Evolutionary conservation across 2,113 vertebrate species (phyloP).

Genomic region (Nymphicus hollandicus): DNA sequence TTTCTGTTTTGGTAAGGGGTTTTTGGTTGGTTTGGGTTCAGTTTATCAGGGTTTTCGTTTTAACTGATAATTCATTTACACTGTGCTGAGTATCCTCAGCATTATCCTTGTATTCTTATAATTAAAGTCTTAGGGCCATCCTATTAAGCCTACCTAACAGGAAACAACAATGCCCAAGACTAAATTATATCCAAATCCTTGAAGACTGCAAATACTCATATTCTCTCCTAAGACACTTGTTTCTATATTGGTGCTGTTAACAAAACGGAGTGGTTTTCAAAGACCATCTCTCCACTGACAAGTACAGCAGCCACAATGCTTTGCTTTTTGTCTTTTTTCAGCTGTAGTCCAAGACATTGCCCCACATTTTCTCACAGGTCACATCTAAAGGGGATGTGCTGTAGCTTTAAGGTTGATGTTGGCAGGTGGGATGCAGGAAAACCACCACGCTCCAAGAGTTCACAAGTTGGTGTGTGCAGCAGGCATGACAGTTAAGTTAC

Average conservation of each 20-base stretch:
- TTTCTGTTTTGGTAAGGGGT: not conserved
- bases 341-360: rapidly evolving
- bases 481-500: not conserved
- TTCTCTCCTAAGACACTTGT: not conserved
- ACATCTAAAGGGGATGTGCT: rapidly evolving
- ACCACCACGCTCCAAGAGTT: too few relatives aligned
- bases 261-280: not conserved
- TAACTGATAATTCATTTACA: not conserved
- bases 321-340: not conserved
- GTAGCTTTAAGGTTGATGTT: not conserved
- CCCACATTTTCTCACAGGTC: rapidly evolving
- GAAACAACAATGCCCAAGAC: not conserved
- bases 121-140: not conserved
- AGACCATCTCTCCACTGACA: not conserved
- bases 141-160: not conserved
- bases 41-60: too few relatives aligned
- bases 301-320: not conserved
- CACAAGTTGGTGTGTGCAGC: not conserved
- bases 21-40: not conserved
- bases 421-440: not conserved
- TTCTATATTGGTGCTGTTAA: not conserved
- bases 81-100: not conserved
- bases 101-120: not conserved
- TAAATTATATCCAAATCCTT: not conserved
- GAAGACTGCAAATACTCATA: not conserved